Percentiles rank a stretch among this genome's conserved stretches.
These are phyloP conservation scores for Lysiphlebus fabarum DNA, from an alignment of 1,140 invertebrate species.

Conservation along the genomic window DNA sequence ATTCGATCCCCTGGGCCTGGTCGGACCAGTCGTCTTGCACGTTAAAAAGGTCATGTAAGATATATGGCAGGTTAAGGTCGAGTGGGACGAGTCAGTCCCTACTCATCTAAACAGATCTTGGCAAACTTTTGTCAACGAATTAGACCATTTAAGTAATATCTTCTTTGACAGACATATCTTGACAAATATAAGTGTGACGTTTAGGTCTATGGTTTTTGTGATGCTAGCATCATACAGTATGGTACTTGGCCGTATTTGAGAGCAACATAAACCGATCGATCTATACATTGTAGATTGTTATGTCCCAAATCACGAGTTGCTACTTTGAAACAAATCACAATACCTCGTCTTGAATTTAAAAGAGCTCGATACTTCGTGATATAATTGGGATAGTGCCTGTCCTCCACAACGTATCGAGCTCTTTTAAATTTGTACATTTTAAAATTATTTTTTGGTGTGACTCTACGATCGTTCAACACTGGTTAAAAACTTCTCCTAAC, in stretches of 20 bases:
- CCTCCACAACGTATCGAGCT: no score
- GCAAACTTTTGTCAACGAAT: no score
- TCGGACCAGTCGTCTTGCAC: no score
- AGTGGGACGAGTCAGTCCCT: no score
- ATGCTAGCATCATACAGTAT: not conserved
- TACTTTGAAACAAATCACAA: not conserved
- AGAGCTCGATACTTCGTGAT: not conserved
- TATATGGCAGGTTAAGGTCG: no score
- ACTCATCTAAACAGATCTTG: no score
- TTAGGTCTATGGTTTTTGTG: not conserved
- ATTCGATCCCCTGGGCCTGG: no score
- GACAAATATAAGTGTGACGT: not conserved
- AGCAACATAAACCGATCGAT: no score
- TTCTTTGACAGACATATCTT: no score
- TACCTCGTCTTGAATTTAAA: not conserved
- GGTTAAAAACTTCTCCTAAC: constrained; percentile 7
- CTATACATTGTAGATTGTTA: not conserved
- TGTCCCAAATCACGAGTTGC: not conserved
- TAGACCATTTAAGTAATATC: no score
- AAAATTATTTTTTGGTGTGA: constrained; percentile 6
- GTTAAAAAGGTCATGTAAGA: no score
- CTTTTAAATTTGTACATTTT: not conserved
- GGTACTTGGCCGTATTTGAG: not conserved
- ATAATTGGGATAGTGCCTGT: no score
- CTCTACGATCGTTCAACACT: constrained; percentile 12